Base-by-base conservation (phyloP, 1,140 invertebrate genomes). In the Medauroidea extradentata region DNA sequence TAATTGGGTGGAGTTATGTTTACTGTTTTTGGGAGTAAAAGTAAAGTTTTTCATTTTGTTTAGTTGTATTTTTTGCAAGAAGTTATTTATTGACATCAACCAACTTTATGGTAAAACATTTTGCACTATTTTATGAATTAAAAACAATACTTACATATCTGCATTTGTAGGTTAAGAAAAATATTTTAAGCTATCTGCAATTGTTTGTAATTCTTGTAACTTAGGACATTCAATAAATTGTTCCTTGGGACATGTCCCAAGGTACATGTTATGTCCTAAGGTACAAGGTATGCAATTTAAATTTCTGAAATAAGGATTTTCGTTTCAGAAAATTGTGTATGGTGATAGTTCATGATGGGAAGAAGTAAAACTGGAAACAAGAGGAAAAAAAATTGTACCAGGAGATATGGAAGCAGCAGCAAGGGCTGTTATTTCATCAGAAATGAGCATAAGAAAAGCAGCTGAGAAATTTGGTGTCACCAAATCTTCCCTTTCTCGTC, bases 171-270 rank as follows among this genome's bases (percentile, higher is more conserved):
- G 13, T 46, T 19, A 21, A 46, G 18, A 4, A 21, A 21, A 19
- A 5, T 19, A 9, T 46, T 5, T 46, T 19, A n/a, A 21, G 9
- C 24, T 46, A 7, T 25, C 3, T 7, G n/a, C 5, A 4, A 46
- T 5, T 7, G 3, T 46, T 5, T 21, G 24, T 46, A 21, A 7
- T 46, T 46, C 18, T 25, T 46, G 44, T 46, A 21, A 5, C 44
- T 46, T 46, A n/a, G 24, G 18, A 46, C 44, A 46, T 25, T 11
- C 44, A 7, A 5, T 46, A 25, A 7, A 21, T 46, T 46, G 44
- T 46, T 5, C 44, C 44, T 46, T 46, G 44, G 44, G 44, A 46
- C 44, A 46, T 46, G 44, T 46, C 44, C 44, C 44, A 46, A 46
- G n/a, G 44, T 46, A 46, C 44, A 46, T 46, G 29, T 4, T 46